These are phyloP conservation scores for Ramphastos sulfuratus DNA, from an alignment of 2,113 vertebrate species.

Conservation along the genomic window DNA sequence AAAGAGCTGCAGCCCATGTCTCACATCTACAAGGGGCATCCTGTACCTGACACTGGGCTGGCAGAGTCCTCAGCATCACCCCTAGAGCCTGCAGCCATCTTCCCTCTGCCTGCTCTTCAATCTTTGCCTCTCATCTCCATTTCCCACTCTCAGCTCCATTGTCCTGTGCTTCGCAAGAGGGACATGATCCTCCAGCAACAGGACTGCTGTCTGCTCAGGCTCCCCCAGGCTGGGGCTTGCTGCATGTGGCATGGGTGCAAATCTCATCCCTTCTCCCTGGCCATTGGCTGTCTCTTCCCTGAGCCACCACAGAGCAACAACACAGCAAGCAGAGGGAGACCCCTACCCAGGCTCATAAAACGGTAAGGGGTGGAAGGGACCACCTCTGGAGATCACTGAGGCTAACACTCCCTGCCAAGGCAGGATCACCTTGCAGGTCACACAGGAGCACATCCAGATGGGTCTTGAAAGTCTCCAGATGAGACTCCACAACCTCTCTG, in stretches of 20 bases:
- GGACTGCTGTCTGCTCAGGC: not conserved
- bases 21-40: not conserved
- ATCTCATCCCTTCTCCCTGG: not conserved
- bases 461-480: no score
- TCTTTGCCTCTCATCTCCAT: not conserved
- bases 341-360: no score
- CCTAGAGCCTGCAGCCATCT: fast-evolving
- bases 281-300: not conserved
- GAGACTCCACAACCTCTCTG: no score
- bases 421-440: no score
- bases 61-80: not conserved
- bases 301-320: not conserved
- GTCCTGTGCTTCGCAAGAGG: fast-evolving
- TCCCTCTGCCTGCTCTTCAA: not conserved
- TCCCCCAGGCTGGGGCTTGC: fast-evolving
- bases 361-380: no score
- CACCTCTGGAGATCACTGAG: no score
- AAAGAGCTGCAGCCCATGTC: not conserved
- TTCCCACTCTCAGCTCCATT: fast-evolving
- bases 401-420: no score
- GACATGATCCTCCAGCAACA: no score
- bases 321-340: not conserved
- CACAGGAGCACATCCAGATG: no score
- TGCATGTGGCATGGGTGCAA: fast-evolving
- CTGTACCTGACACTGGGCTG: not conserved